Evolutionary conservation across 2,888 invertebrate genomes (phyloP).

Genomic region (Polymixis lichenea): DNA sequence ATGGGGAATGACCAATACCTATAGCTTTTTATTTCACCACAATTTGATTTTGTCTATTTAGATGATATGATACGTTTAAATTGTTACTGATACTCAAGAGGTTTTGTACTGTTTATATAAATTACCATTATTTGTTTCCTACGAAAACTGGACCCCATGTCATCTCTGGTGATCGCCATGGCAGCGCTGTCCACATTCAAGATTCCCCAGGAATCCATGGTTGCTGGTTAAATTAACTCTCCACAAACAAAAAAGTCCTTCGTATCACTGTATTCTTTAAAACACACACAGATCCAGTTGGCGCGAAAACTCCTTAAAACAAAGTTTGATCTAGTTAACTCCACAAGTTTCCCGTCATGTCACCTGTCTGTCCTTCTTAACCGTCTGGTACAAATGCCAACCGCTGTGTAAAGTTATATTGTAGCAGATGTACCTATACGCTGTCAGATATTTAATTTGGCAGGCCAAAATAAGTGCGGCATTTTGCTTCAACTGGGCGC

Average conservation of each 20-base stretch:
- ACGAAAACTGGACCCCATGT: slow-evolving; percentile 89
- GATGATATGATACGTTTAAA: neutral
- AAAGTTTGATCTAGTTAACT: slow-evolving; percentile 61
- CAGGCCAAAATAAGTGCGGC: slow-evolving; percentile 90
- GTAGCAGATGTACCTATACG: slow-evolving; percentile 74
- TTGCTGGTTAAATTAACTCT: slow-evolving; percentile 62
- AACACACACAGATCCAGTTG: slow-evolving; percentile 74
- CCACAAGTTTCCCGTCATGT: slow-evolving; percentile 69
- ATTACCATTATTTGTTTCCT: slow-evolving; percentile 82
- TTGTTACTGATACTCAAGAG: neutral
- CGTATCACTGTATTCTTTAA: slow-evolving; percentile 56
- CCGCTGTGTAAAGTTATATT: slow-evolving; percentile 72
- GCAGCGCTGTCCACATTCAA: slow-evolving; percentile 92
- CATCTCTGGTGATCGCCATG: slow-evolving; percentile 93
- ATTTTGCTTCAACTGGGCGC: slow-evolving; percentile 90
- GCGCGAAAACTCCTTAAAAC: slow-evolving; percentile 73
- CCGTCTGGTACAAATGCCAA: slow-evolving; percentile 72
- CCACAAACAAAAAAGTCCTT: slow-evolving; percentile 65
- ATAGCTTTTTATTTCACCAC: neutral
- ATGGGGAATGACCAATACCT: neutral
- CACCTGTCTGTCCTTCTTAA: slow-evolving; percentile 68
- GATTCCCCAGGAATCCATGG: slow-evolving; percentile 94
- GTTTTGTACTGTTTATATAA: neutral
- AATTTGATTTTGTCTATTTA: neutral
- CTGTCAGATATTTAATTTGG: slow-evolving; percentile 86